These are phyloP conservation scores for Anabacerthia variegaticeps DNA, from an alignment of 2,797 vertebrate species.

Conservation along the genomic window DNA sequence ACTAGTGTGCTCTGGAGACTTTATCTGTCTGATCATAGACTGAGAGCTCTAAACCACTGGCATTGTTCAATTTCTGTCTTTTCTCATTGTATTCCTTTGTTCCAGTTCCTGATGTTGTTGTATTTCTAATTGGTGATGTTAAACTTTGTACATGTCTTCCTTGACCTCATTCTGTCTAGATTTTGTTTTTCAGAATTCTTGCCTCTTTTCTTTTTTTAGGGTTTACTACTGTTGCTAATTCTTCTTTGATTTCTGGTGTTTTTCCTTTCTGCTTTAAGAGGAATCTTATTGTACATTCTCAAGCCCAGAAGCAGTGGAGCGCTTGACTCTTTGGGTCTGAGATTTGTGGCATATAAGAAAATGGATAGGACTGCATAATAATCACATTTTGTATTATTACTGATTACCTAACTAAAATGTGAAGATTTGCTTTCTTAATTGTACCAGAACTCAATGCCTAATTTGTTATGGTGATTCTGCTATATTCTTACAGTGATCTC, in stretches of 20 bases:
- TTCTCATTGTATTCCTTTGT: not conserved
- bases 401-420: not conserved
- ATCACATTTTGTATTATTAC: not conserved
- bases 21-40: not conserved
- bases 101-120: not conserved
- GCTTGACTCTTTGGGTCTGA: not conserved
- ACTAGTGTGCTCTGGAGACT: not conserved
- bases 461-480: not conserved
- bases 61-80: not conserved
- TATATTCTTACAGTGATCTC: not conserved
- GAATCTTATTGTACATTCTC: not conserved
- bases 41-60: not conserved
- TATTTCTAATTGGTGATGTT: not conserved
- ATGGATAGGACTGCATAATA: not conserved
- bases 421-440: not conserved
- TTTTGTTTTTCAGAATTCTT: not conserved
- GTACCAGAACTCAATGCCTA: not conserved
- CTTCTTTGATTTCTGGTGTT: not conserved
- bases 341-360: not conserved
- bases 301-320: not conserved
- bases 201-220: not conserved
- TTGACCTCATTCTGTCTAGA: constrained; percentile 23
- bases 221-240: not conserved
- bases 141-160: not conserved
- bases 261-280: not conserved